Evolutionary conservation across 1,140 invertebrate genomes (phyloP).

Genomic region (Euwallacea similis): DNA sequence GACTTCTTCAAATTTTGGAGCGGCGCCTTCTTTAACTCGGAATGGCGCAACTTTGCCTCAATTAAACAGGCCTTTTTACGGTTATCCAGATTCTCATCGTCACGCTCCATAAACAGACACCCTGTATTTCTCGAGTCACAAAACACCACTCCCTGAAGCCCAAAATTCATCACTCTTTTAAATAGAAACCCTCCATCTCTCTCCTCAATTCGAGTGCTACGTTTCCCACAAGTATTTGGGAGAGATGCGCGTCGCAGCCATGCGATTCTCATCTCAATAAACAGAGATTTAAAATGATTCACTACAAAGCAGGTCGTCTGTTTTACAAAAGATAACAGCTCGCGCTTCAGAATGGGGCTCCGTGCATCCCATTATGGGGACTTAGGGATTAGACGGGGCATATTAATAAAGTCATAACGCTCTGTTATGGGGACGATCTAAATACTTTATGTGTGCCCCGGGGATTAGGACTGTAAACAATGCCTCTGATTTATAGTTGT

Average conservation of each 20-base stretch:
- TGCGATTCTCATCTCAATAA: conserved; percentile 49
- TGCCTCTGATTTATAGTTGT: conserved; percentile 27
- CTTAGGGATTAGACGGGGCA: conserved; percentile 48
- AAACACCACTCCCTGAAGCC: too few species aligned
- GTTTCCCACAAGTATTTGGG: conserved; percentile 48
- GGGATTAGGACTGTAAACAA: conserved; percentile 39
- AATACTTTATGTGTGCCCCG: conserved; percentile 35
- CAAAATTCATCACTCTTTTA: too few species aligned
- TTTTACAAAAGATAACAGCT: conserved; percentile 55
- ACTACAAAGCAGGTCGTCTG: conserved; percentile 55
- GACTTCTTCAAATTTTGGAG: too few species aligned
- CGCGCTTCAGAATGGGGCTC: conserved; percentile 48
- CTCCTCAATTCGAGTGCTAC: conserved; percentile 19
- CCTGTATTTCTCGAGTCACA: too few species aligned
- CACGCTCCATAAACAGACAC: too few species aligned
- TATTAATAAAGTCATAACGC: conserved; percentile 53
- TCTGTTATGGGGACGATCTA: conserved; percentile 41
- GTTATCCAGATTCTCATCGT: too few species aligned
- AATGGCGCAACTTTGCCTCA: too few species aligned
- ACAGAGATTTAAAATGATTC: conserved; percentile 54
- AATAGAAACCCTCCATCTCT: too few species aligned
- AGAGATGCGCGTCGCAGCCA: conserved; percentile 17
- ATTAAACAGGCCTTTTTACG: too few species aligned
- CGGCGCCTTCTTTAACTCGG: too few species aligned
- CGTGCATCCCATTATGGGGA: conserved; percentile 48